A percentile compares a stretch with the other conserved stretches of the same genome.
Conservation (phyloP, 2,113 vertebrate species). For the Elanoides forficatus region DNA sequence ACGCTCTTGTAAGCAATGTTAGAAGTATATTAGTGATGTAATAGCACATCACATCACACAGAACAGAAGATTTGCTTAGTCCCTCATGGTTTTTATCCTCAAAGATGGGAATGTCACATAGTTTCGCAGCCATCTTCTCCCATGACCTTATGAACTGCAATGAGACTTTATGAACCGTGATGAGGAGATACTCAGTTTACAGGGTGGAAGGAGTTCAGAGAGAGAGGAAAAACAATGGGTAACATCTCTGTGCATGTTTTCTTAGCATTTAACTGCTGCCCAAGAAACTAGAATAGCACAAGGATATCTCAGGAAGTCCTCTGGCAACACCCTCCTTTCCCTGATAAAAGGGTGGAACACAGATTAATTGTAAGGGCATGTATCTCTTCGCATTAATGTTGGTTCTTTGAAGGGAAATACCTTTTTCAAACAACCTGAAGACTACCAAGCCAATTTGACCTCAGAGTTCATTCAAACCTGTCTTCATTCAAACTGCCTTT, state of each 20-base stretch:
- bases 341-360: not conserved
- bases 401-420: not conserved
- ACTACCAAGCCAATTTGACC: not conserved
- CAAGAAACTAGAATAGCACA: not conserved
- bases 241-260: not conserved
- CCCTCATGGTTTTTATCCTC: not conserved
- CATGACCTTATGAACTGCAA: not conserved
- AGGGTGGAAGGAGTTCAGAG: not conserved
- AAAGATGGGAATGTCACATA: not conserved
- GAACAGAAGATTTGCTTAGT: not conserved
- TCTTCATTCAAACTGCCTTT: not conserved
- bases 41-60: accelerated
- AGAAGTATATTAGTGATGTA: not conserved
- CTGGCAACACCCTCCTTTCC: not conserved
- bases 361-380: not conserved
- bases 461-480: not conserved
- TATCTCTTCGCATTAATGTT: not conserved
- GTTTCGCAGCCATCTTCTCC: not conserved
- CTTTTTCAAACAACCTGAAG: not conserved
- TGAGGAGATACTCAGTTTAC: not conserved
- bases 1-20: not conserved
- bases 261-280: not conserved
- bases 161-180: not conserved
- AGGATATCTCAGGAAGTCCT: not conserved
- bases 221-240: not conserved